Evolutionary conservation across 2,888 invertebrate species (phyloP).

Genomic region (Hypena proboscidalis): DNA sequence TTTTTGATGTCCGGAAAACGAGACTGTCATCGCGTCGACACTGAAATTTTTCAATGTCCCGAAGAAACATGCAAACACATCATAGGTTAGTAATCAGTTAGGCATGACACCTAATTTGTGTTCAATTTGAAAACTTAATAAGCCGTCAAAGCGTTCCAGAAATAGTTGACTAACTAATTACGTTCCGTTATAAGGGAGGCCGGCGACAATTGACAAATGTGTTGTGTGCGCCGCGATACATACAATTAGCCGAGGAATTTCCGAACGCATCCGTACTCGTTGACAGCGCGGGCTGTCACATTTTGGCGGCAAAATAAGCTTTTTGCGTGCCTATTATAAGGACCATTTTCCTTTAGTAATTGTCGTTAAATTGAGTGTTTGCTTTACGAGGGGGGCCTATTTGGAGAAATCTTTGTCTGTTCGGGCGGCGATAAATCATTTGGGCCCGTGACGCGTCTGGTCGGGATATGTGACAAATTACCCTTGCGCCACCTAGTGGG

Average conservation of each 20-base stretch:
- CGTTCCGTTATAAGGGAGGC: slow-evolving; percentile 64
- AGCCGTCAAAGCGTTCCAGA: slow-evolving; percentile 82
- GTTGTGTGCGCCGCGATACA: slow-evolving; percentile 74
- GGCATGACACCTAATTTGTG: slow-evolving; percentile 82
- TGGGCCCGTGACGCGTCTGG: slow-evolving; percentile 69
- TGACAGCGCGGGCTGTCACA: slow-evolving; percentile 60
- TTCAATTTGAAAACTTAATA: slow-evolving; percentile 84
- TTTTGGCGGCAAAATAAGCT: slow-evolving; percentile 70
- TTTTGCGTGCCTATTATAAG: slow-evolving; percentile 59
- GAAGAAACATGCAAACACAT: slow-evolving; percentile 49
- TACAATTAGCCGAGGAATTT: slow-evolving; percentile 80
- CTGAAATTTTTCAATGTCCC: slow-evolving; percentile 67
- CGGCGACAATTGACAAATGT: slow-evolving; percentile 83
- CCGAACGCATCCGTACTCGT: slow-evolving; percentile 63
- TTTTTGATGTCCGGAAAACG: slow-evolving; percentile 80
- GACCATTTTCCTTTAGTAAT: slow-evolving; percentile 69
- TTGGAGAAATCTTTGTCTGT: slow-evolving; percentile 76
- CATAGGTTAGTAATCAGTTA: slow-evolving; percentile 73
- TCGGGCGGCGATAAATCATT: slow-evolving; percentile 76
- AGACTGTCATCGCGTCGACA: slow-evolving; percentile 70
- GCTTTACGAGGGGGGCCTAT: slow-evolving; percentile 72
- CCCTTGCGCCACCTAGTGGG: slow-evolving; percentile 65
- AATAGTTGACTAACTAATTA: slow-evolving; percentile 81
- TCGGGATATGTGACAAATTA: slow-evolving; percentile 79
- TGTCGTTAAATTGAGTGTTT: slow-evolving; percentile 74